A percentile compares a stretch with the other conserved stretches of the same genome.
phyloP scores from a whole-genome alignment of 2,797 vertebrate genomes.

The Manis crassicaudata region DNA sequence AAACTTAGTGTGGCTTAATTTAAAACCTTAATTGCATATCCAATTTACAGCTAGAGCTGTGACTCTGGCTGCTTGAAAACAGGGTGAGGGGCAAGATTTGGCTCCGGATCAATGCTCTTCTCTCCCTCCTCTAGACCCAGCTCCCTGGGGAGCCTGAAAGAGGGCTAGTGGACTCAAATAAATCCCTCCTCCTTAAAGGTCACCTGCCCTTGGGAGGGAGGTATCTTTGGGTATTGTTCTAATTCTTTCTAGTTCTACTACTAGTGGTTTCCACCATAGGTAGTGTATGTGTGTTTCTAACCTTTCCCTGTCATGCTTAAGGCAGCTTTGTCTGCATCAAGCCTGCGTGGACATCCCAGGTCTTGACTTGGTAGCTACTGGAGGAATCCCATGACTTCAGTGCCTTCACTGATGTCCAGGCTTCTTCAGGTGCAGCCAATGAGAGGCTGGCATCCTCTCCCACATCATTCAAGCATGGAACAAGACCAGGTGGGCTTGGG shows the following conservation, averaged over 20 bases:
- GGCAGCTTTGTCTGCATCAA: background rate
- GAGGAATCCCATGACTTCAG: background rate
- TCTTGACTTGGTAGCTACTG: background rate
- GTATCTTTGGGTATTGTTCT: background rate
- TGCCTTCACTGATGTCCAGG: background rate
- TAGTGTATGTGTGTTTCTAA: background rate
- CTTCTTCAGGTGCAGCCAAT: background rate
- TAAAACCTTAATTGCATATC: constrained; percentile 81
- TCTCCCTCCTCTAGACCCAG: constrained; percentile 6
- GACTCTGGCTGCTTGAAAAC: constrained; percentile 69
- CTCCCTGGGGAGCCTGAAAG: background rate
- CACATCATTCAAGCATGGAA: background rate
- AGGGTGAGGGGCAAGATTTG: constrained; percentile 69
- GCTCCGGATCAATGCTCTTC: constrained; percentile 57
- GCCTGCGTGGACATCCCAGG: background rate
- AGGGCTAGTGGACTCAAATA: background rate
- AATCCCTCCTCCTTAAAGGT: background rate
- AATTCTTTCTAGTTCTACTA: background rate
- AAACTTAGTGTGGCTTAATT: constrained; percentile 81
- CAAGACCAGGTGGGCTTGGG: background rate
- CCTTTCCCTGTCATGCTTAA: background rate
- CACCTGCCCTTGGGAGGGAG: background rate
- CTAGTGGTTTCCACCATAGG: background rate
- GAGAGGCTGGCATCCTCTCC: background rate
- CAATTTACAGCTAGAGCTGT: constrained; percentile 79